Evolutionary conservation across 2,113 vertebrate species (phyloP).

Genomic region (Lepus europaeus): DNA sequence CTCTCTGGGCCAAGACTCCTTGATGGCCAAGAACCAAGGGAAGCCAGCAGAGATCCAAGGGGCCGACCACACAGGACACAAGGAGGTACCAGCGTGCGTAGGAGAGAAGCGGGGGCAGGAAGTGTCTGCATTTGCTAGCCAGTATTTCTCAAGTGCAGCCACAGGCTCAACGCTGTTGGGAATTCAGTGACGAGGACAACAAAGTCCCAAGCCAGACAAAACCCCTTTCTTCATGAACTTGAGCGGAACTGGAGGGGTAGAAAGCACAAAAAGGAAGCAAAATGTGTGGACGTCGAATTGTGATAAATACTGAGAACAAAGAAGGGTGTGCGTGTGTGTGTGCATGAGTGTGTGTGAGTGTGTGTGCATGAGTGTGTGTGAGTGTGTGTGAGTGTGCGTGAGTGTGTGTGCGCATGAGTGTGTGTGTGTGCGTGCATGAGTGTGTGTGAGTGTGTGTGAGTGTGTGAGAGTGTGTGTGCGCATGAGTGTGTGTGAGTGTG

Average conservation of each 20-base stretch:
- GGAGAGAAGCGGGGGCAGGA: too few species aligned
- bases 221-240: neutral
- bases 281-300: fast-evolving
- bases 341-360: too few species aligned
- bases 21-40: constrained; percentile 18
- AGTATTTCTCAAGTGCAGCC: neutral
- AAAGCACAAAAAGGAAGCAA: neutral
- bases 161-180: neutral
- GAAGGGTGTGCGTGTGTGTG: neutral
- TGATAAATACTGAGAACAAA: neutral
- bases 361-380: fast-evolving
- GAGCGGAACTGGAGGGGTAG: neutral
- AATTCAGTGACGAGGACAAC: fast-evolving
- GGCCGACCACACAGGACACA: fast-evolving
- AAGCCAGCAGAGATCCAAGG: neutral
- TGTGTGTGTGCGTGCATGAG: fast-evolving
- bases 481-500: too few species aligned
- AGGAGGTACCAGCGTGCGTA: fast-evolving
- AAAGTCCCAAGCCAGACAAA: neutral
- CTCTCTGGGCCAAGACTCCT: neutral
- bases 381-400: neutral
- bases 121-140: neutral
- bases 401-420: too few species aligned
- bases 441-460: too few species aligned
- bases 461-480: too few species aligned